Conservation (phyloP, 2,797 vertebrate genomes). For the Oreortyx pictus region DNA sequence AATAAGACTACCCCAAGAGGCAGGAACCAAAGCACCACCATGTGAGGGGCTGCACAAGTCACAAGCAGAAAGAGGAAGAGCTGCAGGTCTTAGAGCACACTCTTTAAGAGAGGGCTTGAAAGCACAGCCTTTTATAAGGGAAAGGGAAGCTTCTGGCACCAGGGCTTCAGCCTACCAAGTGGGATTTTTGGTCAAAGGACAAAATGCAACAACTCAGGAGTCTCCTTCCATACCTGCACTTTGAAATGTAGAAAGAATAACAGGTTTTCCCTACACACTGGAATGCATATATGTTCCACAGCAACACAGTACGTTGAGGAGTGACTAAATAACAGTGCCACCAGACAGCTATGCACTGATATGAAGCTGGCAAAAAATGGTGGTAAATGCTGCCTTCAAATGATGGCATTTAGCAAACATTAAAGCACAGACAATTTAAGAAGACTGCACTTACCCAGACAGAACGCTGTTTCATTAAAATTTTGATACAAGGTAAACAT, state of each 20-base stretch:
- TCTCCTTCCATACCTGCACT: neutral
- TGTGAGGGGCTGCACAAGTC: neutral
- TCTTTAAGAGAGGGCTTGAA: neutral
- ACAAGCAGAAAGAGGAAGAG: neutral
- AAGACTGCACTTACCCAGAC: neutral
- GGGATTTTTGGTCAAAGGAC: neutral
- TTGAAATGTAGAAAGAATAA: neutral
- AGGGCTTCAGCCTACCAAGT: neutral
- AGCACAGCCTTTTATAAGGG: neutral
- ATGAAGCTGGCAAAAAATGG: neutral
- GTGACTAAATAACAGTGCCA: neutral
- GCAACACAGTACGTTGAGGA: neutral
- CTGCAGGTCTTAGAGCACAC: neutral
- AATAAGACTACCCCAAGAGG: neutral
- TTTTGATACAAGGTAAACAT: neutral
- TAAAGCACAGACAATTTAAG: neutral
- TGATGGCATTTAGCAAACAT: neutral
- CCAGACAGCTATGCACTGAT: fast-evolving
- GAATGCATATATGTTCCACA: neutral
- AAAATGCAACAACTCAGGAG: neutral
- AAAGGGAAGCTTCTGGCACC: neutral
- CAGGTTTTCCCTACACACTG: neutral
- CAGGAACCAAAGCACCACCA: neutral
- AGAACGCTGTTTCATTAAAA: neutral
- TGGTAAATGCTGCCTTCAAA: neutral